Conservation (phyloP, 2,113 vertebrate genomes). For the Podarcis raffonei region DNA sequence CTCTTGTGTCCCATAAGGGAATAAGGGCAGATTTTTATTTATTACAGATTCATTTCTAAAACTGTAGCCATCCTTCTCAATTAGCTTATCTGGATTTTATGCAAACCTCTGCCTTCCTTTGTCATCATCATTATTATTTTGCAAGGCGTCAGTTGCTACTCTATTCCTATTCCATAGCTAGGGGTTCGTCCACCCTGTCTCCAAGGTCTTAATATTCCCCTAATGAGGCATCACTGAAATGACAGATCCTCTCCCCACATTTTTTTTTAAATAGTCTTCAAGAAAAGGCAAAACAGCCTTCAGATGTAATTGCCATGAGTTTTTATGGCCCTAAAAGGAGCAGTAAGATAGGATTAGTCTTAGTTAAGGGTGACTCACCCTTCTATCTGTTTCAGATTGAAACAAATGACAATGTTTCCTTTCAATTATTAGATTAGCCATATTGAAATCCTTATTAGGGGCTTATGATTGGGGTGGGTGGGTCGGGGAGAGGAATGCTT, state of each 20-base stretch:
- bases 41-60: too few species aligned
- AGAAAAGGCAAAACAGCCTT: slow-evolving; percentile 49
- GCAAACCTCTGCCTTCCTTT: too few species aligned
- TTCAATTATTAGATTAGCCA: slow-evolving; percentile 57
- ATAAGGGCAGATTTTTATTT: too few species aligned
- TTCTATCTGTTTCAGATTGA: slow-evolving; percentile 52
- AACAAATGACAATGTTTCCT: slow-evolving; percentile 58
- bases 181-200: slow-evolving; percentile 19
- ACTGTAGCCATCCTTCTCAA: too few species aligned
- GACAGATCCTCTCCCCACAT: slow-evolving; percentile 11
- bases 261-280: slow-evolving; percentile 47
- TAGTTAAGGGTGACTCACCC: slow-evolving; percentile 57
- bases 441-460: slow-evolving; percentile 53
- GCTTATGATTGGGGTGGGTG: too few species aligned
- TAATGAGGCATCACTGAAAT: slow-evolving; percentile 54
- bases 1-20: too few species aligned
- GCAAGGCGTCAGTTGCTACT: neutral
- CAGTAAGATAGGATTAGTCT: slow-evolving; percentile 56
- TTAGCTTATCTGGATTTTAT: too few species aligned
- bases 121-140: too few species aligned
- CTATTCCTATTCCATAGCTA: neutral
- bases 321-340: slow-evolving; percentile 51
- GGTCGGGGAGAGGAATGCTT: too few species aligned
- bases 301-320: slow-evolving; percentile 59
- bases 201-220: slow-evolving; percentile 44